Conservation (phyloP, 2,797 vertebrate species). For the Megalops cyprinoides region DNA sequence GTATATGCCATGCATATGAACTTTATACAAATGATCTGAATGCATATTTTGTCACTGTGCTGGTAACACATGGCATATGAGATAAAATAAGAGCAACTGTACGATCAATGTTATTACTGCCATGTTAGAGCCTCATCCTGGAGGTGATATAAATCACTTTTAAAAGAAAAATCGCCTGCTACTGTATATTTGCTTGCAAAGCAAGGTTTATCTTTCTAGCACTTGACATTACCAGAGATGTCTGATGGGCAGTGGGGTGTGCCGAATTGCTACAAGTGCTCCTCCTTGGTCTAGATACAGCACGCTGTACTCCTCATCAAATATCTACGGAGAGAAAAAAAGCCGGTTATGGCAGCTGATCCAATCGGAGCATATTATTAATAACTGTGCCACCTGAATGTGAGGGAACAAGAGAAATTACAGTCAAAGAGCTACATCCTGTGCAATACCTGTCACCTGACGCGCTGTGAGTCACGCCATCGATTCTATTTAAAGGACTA, state of each 20-base stretch:
- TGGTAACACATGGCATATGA: background rate
- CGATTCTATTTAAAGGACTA: too few species aligned
- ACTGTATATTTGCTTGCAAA: background rate
- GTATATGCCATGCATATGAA: too few species aligned
- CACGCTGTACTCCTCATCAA: constrained; percentile 94
- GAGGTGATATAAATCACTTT: background rate
- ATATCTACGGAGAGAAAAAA: constrained; percentile 79
- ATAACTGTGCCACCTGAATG: background rate
- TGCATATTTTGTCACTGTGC: background rate
- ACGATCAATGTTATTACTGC: background rate
- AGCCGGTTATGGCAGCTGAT: background rate
- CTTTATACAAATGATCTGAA: background rate
- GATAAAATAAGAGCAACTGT: background rate
- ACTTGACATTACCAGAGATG: constrained; percentile 89
- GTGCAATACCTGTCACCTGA: too few species aligned
- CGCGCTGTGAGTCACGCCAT: too few species aligned
- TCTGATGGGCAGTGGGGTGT: constrained; percentile 94
- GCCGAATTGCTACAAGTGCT: constrained; percentile 94
- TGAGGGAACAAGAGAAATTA: background rate
- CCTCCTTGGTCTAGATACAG: constrained; percentile 95
- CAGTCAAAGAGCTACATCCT: too few species aligned
- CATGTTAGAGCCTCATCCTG: background rate
- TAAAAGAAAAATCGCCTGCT: background rate
- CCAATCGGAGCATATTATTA: background rate
- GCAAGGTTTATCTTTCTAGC: constrained; percentile 1